These are phyloP conservation scores for Eumaeus atala DNA, from an alignment of 1,140 invertebrate genomes.

Conservation along the genomic window DNA sequence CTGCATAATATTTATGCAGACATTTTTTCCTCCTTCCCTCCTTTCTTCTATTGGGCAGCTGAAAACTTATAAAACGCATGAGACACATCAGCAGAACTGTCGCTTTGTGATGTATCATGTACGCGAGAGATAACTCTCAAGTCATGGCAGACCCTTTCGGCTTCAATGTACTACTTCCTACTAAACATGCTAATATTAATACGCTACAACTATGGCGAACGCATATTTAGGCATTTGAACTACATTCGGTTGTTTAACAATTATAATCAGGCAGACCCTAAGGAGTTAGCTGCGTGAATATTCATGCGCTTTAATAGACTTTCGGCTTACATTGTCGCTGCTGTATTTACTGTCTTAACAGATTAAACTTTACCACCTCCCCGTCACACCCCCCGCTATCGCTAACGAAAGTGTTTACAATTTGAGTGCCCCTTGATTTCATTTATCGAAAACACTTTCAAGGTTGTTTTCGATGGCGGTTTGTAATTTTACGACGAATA, in stretches of 20 bases:
- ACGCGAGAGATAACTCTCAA: too few relatives aligned
- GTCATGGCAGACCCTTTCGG: too few relatives aligned
- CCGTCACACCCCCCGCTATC: neutral
- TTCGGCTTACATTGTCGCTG: constrained; percentile 9
- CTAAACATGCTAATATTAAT: neutral
- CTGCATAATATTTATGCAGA: too few relatives aligned
- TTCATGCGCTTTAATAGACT: constrained; percentile 11
- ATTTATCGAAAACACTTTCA: too few relatives aligned
- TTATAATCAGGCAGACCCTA: constrained; percentile 5
- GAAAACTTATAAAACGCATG: too few relatives aligned
- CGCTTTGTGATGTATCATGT: too few relatives aligned
- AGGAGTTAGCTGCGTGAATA: constrained; percentile 6
- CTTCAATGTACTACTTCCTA: too few relatives aligned
- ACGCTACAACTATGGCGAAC: neutral
- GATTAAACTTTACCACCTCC: constrained; percentile 3
- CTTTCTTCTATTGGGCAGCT: too few relatives aligned
- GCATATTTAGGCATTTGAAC: neutral
- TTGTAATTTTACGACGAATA: too few relatives aligned
- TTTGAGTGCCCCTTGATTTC: neutral
- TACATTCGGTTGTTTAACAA: constrained; percentile 9
- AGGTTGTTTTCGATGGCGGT: too few relatives aligned
- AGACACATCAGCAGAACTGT: too few relatives aligned
- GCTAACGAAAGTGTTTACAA: constrained; percentile 1
- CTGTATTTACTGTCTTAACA: constrained; percentile 7
- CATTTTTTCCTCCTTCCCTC: too few relatives aligned